Evolutionary conservation across 2,113 vertebrate genomes (phyloP).

Genomic region (Benthochromis sp.): DNA sequence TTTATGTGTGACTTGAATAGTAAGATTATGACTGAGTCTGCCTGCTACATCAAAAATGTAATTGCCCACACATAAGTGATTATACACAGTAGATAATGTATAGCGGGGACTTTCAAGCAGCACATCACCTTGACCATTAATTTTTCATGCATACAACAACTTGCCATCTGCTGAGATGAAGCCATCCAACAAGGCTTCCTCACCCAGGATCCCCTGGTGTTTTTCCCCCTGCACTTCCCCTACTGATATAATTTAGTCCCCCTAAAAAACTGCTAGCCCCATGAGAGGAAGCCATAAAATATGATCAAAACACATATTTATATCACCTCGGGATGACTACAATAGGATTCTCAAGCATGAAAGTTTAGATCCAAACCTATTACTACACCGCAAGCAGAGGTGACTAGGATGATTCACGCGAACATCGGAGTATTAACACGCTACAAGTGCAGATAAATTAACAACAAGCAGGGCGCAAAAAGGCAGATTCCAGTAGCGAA

Average conservation of each 20-base stretch:
- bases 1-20: background rate
- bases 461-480: constrained; percentile 22
- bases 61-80: background rate
- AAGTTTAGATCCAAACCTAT: constrained; percentile 62
- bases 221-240: background rate
- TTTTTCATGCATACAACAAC: constrained; percentile 45
- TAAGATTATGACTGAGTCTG: background rate
- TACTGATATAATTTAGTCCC: constrained; percentile 43
- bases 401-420: constrained; percentile 31
- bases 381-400: constrained; percentile 24
- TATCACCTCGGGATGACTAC: constrained; percentile 43
- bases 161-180: constrained; percentile 24
- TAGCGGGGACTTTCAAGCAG: background rate
- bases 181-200: background rate
- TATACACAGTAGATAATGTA: background rate
- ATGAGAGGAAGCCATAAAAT: constrained; percentile 12
- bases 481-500: constrained; percentile 48
- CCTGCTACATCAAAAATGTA: background rate
- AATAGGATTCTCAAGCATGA: constrained; percentile 56
- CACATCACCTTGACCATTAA: constrained; percentile 23
- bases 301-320: constrained; percentile 60
- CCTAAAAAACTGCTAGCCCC: constrained; percentile 24
- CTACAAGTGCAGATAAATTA: constrained; percentile 53
- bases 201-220: background rate
- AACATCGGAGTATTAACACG: constrained; percentile 55